Conservation (phyloP, 37 sponge, comb jelly and placozoan genomes). For the Ephydatia muelleri region DNA sequence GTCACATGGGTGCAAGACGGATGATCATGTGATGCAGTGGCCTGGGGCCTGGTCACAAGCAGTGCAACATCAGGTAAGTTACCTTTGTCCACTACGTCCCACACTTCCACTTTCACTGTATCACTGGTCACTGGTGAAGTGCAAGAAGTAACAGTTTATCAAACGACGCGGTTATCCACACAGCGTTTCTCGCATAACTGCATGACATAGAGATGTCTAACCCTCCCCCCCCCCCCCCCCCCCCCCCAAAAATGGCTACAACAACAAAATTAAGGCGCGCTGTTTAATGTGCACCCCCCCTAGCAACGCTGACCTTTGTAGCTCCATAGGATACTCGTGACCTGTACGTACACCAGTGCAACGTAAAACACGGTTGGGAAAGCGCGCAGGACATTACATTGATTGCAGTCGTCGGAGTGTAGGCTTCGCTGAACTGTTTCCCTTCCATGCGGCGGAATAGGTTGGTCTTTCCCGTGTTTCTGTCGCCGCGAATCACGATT, state of each 20-base stretch:
- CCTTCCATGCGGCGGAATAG: slow-evolving; percentile 87
- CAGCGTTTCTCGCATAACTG: no score
- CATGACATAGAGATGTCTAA: no score
- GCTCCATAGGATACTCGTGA: slow-evolving; percentile 64
- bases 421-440: slow-evolving; percentile 71
- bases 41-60: no score
- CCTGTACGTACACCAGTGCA: slow-evolving; percentile 13
- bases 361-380: neutral
- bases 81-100: slow-evolving; percentile 98
- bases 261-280: neutral
- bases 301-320: slow-evolving; percentile 42
- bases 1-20: neutral
- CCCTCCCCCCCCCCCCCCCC: no score
- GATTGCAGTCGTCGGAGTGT: slow-evolving; percentile 87
- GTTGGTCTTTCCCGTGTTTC: slow-evolving; percentile 89
- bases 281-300: no score
- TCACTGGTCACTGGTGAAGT: slow-evolving; percentile 80
- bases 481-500: slow-evolving; percentile 88
- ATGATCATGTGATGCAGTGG: neutral
- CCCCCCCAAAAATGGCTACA: neutral
- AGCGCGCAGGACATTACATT: slow-evolving; percentile 38
- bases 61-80: neutral
- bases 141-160: neutral
- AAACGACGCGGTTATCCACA: no score
- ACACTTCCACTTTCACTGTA: slow-evolving; percentile 93